These are phyloP conservation scores for Strix aluco DNA, from an alignment of 2,113 vertebrate species.

Conservation along the genomic window DNA sequence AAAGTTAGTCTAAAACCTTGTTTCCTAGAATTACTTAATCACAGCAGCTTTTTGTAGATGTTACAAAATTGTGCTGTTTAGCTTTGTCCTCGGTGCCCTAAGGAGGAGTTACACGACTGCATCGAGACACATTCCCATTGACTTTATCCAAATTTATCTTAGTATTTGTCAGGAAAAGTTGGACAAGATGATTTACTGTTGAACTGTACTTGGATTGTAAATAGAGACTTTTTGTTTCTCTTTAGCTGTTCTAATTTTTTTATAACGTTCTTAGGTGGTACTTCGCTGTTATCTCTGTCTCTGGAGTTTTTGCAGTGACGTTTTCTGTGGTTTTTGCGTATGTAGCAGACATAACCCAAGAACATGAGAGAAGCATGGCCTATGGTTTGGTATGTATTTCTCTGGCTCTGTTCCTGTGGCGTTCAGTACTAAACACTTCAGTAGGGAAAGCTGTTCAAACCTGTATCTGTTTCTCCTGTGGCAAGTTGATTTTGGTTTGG, in stretches of 20 bases:
- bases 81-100: fast-evolving
- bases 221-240: neutral
- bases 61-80: neutral
- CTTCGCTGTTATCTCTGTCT: constrained; percentile 89
- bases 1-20: fast-evolving
- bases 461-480: neutral
- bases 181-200: neutral
- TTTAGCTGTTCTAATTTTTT: neutral
- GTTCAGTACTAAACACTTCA: neutral
- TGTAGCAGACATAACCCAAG: constrained; percentile 90
- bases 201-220: neutral
- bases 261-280: constrained; percentile 80
- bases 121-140: fast-evolving
- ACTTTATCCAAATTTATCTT: neutral
- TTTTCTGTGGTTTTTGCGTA: constrained; percentile 92
- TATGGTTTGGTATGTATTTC: constrained; percentile 83
- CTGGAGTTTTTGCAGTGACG: constrained; percentile 88
- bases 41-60: neutral
- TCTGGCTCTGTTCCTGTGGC: neutral
- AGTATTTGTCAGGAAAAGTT: neutral
- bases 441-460: neutral
- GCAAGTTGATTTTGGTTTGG: neutral
- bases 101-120: neutral
- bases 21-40: neutral
- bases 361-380: constrained; percentile 90